phyloP scores from a whole-genome alignment of 2,113 vertebrate genomes.

The Etia nguti region DNA sequence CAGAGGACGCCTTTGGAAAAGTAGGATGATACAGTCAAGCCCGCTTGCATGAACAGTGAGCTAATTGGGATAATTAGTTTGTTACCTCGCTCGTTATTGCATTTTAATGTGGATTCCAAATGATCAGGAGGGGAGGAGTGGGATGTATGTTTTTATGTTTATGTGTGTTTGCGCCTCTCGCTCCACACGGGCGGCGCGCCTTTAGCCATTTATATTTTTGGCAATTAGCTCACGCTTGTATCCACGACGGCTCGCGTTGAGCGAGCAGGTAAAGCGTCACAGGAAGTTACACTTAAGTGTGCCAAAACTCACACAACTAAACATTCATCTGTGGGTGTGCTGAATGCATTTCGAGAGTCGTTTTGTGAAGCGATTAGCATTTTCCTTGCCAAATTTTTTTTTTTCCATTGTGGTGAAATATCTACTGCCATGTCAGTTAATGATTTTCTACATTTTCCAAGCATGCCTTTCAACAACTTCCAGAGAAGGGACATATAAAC shows the following conservation, averaged over 20 bases:
- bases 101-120: constrained; percentile 58
- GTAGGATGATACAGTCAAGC: constrained; percentile 19
- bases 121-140: constrained; percentile 13
- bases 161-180: not conserved
- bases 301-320: not conserved
- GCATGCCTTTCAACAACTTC: not conserved
- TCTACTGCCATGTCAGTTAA: not conserved
- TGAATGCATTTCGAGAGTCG: not conserved
- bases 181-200: not conserved
- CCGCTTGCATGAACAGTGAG: constrained; percentile 45
- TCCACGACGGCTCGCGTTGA: not conserved
- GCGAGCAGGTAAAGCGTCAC: not conserved
- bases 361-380: not conserved
- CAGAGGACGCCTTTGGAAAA: constrained; percentile 20
- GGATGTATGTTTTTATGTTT: not conserved
- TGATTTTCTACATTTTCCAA: constrained; percentile 4
- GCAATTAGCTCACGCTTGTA: not conserved
- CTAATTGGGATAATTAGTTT: constrained; percentile 67
- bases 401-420: not conserved
- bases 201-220: not conserved
- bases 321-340: not conserved
- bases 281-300: not conserved
- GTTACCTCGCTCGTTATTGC: constrained; percentile 57
- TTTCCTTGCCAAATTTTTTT: not conserved
- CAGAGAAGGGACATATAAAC: not conserved